Percentiles rank a stretch among this genome's conserved stretches.
phyloP scores from a whole-genome alignment of 2,888 invertebrate species.

The Lutraria lutraria region DNA sequence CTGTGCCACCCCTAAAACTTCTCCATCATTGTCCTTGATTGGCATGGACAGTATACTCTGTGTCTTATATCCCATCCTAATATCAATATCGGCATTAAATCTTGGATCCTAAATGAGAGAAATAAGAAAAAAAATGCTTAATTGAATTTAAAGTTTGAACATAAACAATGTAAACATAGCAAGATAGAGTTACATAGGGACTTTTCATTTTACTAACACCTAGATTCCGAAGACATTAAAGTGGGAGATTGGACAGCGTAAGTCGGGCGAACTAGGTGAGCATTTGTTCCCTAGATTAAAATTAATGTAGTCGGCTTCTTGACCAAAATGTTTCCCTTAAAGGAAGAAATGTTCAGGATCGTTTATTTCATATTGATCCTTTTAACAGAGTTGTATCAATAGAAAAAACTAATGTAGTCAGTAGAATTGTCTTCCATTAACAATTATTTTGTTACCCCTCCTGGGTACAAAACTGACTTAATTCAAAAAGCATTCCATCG shows the following conservation, averaged over 20 bases:
- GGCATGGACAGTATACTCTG: constrained; percentile 85
- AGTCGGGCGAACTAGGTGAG: no score
- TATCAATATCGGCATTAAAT: constrained; percentile 85
- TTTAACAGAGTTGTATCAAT: background rate
- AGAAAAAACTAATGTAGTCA: background rate
- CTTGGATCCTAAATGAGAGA: constrained; percentile 83
- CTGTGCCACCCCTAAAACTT: constrained; percentile 86
- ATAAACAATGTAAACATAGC: no score
- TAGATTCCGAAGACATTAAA: no score
- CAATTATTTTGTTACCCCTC: background rate
- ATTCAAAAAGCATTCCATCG: background rate
- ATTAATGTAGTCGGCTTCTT: no score
- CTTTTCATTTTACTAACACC: no score
- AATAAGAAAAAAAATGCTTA: background rate
- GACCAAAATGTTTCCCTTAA: background rate
- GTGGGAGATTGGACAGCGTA: no score
- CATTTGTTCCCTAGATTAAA: no score
- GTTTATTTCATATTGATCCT: background rate
- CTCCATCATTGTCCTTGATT: constrained; percentile 84
- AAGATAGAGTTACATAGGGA: no score
- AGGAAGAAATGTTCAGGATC: background rate
- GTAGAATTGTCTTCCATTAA: background rate
- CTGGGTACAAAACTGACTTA: background rate
- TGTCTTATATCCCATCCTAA: constrained; percentile 84
- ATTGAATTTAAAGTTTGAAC: no score